These are phyloP conservation scores for Turnix velox DNA, from an alignment of 2,113 vertebrate genomes.

Conservation along the genomic window DNA sequence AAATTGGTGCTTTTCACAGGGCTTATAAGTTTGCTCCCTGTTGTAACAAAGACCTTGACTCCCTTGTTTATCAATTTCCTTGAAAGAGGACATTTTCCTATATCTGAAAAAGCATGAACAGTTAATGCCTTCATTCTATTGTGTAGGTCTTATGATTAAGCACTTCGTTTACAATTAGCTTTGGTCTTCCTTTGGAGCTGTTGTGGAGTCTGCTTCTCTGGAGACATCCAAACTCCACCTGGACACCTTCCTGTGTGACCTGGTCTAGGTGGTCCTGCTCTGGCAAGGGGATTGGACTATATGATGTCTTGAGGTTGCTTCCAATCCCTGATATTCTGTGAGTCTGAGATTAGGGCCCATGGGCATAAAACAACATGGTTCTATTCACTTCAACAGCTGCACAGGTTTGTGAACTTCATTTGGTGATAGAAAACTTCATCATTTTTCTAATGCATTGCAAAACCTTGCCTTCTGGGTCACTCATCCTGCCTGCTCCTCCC, in stretches of 20 bases:
- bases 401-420: neutral
- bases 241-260: no score
- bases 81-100: neutral
- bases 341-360: neutral
- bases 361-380: neutral
- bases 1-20: neutral
- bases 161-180: neutral
- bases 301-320: no score
- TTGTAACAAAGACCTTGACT: neutral
- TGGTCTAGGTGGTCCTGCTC: no score
- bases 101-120: neutral
- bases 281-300: no score
- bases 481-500: neutral
- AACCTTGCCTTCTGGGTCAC: neutral
- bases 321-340: no score
- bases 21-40: neutral
- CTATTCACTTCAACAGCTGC: neutral
- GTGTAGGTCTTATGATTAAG: neutral
- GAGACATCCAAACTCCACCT: no score
- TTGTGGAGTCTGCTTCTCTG: no score
- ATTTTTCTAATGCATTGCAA: neutral
- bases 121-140: neutral
- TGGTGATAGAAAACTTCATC: neutral
- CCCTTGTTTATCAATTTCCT: neutral
- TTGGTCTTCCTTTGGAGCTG: neutral